These are phyloP conservation scores for Campoletis raptor DNA, from an alignment of 2,888 invertebrate species.

Conservation along the genomic window DNA sequence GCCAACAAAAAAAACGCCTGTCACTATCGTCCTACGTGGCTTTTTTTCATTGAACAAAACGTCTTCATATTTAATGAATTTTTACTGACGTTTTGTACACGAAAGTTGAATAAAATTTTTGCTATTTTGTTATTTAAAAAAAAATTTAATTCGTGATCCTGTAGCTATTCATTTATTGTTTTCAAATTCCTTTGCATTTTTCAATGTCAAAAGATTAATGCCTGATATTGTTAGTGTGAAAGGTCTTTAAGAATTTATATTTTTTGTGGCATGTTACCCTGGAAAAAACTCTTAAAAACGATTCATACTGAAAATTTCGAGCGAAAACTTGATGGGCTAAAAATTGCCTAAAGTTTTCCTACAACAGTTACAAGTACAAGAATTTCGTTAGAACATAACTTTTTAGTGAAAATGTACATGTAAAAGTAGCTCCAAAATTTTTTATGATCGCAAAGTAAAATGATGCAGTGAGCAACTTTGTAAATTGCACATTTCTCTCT, in stretches of 20 bases:
- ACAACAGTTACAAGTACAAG: not conserved
- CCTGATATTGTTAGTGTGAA: not conserved
- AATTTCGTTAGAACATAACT: not conserved
- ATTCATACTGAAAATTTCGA: not conserved
- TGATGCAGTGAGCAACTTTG: not conserved
- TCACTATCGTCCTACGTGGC: too few species aligned
- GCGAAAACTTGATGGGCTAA: not conserved
- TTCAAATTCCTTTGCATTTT: too few species aligned
- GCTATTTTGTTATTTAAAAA: too few species aligned
- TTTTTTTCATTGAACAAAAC: too few species aligned
- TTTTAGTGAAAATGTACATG: not conserved
- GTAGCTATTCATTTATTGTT: too few species aligned
- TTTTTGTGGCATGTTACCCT: not conserved
- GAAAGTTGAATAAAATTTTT: too few species aligned
- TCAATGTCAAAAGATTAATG: too few species aligned
- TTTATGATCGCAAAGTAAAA: not conserved
- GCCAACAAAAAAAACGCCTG: not conserved
- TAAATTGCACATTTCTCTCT: not conserved
- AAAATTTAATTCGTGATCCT: too few species aligned
- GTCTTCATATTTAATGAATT: too few species aligned
- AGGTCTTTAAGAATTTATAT: not conserved
- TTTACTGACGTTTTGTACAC: too few species aligned
- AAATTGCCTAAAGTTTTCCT: not conserved
- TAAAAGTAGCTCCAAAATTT: not conserved
- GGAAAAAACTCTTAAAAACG: not conserved